These are phyloP conservation scores for Lagocephalus sceleratus DNA, from an alignment of 2,797 vertebrate species.

Conservation along the genomic window DNA sequence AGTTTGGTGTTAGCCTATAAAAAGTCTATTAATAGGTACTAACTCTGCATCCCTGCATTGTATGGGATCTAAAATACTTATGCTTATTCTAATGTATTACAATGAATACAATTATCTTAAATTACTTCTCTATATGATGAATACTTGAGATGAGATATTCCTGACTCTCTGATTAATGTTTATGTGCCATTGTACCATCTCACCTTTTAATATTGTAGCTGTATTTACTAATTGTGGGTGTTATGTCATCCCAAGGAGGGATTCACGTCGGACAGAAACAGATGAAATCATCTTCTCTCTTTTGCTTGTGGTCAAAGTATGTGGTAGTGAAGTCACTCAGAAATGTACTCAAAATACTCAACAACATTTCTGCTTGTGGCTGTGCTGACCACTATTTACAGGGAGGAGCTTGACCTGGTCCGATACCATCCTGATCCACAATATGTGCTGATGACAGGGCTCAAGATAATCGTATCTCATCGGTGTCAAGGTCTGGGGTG, in stretches of 20 bases:
- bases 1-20: background rate
- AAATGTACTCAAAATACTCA: conserved; percentile 1
- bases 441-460: conserved; percentile 65
- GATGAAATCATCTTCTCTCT: background rate
- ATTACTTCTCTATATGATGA: background rate
- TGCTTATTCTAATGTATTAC: background rate
- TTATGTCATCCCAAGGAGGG: background rate
- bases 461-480: conserved; percentile 65
- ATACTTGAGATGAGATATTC: background rate
- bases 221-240: conserved; percentile 10
- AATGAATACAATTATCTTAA: background rate
- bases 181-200: conserved; percentile 11
- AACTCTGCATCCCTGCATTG: background rate
- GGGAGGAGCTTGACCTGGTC: conserved; percentile 24
- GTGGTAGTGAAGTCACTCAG: background rate
- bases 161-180: conserved; percentile 28
- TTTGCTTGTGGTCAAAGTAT: background rate
- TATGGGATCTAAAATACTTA: background rate
- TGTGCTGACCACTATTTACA: conserved; percentile 23
- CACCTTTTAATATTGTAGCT: conserved; percentile 13
- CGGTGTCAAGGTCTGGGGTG: conserved; percentile 55
- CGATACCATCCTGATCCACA: conserved; percentile 7
- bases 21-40: background rate
- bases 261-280: conserved; percentile 16
- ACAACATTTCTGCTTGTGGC: background rate